These are phyloP conservation scores for Pampus argenteus DNA, from an alignment of 2,797 vertebrate genomes.

Conservation along the genomic window DNA sequence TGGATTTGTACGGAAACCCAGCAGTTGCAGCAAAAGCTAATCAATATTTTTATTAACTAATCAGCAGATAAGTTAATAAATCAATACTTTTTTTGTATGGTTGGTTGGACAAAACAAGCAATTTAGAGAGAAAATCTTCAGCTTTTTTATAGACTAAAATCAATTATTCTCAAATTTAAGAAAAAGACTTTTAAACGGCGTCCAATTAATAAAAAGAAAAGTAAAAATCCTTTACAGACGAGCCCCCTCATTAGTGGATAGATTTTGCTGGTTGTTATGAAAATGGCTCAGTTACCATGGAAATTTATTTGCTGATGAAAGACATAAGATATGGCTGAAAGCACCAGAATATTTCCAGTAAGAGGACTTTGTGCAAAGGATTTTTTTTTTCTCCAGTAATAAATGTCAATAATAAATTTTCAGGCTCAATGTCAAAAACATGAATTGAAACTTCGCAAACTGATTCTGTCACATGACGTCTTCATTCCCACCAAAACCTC, in stretches of 20 bases:
- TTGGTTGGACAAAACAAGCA: background rate
- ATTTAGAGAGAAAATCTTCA: background rate
- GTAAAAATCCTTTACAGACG: no score
- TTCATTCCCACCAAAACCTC: background rate
- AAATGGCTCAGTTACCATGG: background rate
- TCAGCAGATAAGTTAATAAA: no score
- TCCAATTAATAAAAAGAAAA: no score
- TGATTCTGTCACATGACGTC: background rate
- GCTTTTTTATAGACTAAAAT: background rate
- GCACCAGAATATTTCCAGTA: background rate
- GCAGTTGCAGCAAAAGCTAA: background rate
- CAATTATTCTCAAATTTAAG: background rate
- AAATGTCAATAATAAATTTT: background rate
- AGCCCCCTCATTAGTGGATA: background rate
- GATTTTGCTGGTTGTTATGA: background rate
- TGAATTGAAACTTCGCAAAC: background rate
- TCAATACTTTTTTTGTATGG: background rate
- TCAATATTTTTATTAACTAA: background rate
- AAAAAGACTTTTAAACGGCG: no score
- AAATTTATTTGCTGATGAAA: background rate
- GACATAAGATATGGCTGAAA: background rate
- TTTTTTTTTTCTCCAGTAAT: background rate
- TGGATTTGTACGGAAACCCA: background rate
- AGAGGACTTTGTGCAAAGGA: background rate
- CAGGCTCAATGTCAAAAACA: background rate